Base-by-base conservation (phyloP, 2,888 invertebrate genomes). In the Rugalucina vietnamica region DNA sequence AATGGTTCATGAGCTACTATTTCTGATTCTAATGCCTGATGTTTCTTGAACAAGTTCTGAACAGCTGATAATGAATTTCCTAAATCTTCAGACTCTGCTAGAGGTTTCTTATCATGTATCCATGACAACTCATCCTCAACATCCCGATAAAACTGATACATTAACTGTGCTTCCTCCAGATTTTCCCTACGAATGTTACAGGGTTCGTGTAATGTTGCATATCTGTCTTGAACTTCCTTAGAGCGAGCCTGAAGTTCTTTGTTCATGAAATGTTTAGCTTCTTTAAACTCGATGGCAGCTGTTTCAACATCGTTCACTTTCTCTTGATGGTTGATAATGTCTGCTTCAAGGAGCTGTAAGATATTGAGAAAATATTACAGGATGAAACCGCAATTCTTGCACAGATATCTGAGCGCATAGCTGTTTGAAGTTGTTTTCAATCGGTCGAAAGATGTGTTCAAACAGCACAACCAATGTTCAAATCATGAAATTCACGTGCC, bases 41-140 rank as follows among this genome's bases (percentile, higher is more conserved):
- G 99, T 95, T 99, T 99, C 96, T 99, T 99, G 93, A 98, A 97
- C 69, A 98, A 95, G 80, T 97, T 97, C 93, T 98, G 98, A 0
- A 98, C 98, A 21, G 97, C 97, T 0, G 96, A 96, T 77, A 97
- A 95, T 79, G 93, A 95, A 72, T 91, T 93, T 18, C 97, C 97
- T 21, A 97, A 95, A 93, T 97, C 97, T 36, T 96, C 96, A 0
- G 97, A 97, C 1, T 96, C 96, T 0, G 97, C 97, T 8, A 97
- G 94, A 0, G 96, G 96, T 91, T 97, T 97, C 90, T 97, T 97
- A 91, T 98, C 97, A 4, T 96, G 95, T n/a, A 99, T 95, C 99
- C 99, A 99, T 89, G 97, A 97, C 77, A 98, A 93, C 95, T 99
- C 99, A 93, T 99, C 99, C 84, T 98, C 98, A 0, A 98, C 97